Evolutionary conservation across 2,113 vertebrate genomes (phyloP), one percentile per base, ranked within the genome.

Genomic region (Spea multiplicata): DNA sequence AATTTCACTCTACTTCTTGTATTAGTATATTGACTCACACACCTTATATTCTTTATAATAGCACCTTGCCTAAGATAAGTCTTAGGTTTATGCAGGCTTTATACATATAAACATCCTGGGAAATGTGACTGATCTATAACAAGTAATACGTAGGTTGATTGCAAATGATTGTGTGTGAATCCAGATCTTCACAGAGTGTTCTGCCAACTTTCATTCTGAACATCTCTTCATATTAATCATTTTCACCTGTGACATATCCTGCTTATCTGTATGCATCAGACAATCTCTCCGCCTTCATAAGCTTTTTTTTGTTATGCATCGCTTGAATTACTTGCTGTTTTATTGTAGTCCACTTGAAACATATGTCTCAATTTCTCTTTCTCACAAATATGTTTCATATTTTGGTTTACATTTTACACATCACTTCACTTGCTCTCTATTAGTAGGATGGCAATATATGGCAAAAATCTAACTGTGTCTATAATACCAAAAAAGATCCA

Each of bases 211-310:
- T 66, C 55, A 69, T 66, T 44, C 66, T 73, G 70, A 66, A 73
- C 62, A 79, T 73, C 69, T 78, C 62, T 79, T 65, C 61, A 73
- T 73, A 73, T 79, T 73, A 73, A 79, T 79, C 61, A 65, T 52
- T 79, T 72, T 79, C 77, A 79, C 70, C 70, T 73, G 70, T 79
- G 70, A 79, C 52, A 73, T 44, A 73, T 66, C 50, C 48, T 47
- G 61, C 62, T 66, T 73, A 73, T 79, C 62, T 73, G 46, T 57
- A 44, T 66, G 49, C 50, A 79, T 73, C 70, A 73, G 48, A 66
- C 69, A 73, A 73, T 79, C 77, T 79, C 70, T 73, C 70, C 49
- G 9, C 66, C 62, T 73, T 73, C 50, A 79, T 48, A 79, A 73
- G 69, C 70, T 66, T 49, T 73, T 79, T 30, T 30, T 73, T 66